A percentile compares a stretch with the other conserved stretches of the same genome.
phyloP scores from a whole-genome alignment of 2,888 invertebrate species.

The Coleophora flavipennella region DNA sequence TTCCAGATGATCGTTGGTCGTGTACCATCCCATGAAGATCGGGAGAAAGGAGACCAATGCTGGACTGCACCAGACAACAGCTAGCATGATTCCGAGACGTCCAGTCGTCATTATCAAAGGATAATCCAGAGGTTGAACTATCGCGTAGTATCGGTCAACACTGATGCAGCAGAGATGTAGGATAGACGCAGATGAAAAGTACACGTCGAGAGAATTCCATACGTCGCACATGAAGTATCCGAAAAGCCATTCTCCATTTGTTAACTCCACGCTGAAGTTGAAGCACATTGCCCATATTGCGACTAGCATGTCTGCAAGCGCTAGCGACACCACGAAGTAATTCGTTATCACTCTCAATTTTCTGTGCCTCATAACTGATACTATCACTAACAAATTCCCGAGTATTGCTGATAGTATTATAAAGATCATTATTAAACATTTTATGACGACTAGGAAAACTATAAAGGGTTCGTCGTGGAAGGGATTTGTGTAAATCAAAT shows the following conservation, averaged over 20 bases:
- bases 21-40: conserved; percentile 96
- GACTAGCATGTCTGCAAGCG: conserved; percentile 94
- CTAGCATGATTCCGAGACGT: conserved; percentile 84
- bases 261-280: conserved; percentile 90
- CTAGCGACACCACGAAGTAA: conserved; percentile 95
- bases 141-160: conserved; percentile 91
- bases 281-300: conserved; percentile 96
- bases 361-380: conserved; percentile 80
- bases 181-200: conserved; percentile 94
- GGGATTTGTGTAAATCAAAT: conserved; percentile 48
- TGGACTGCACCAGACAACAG: conserved; percentile 93
- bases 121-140: conserved; percentile 94
- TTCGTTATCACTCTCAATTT: conserved; percentile 88
- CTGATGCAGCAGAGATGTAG: conserved; percentile 94
- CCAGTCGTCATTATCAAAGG: conserved; percentile 93
- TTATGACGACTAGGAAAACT: conserved; percentile 74
- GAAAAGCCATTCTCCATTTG: conserved; percentile 89
- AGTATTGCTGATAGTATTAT: conserved; percentile 92
- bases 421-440: conserved; percentile 87
- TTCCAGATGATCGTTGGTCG: conserved; percentile 84
- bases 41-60: conserved; percentile 94
- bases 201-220: conserved; percentile 96
- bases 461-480: conserved; percentile 64
- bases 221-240: conserved; percentile 95
- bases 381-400: conserved; percentile 92